Evolutionary conservation across 2,113 vertebrate genomes (phyloP).

Genomic region (Athene cunicularia): DNA sequence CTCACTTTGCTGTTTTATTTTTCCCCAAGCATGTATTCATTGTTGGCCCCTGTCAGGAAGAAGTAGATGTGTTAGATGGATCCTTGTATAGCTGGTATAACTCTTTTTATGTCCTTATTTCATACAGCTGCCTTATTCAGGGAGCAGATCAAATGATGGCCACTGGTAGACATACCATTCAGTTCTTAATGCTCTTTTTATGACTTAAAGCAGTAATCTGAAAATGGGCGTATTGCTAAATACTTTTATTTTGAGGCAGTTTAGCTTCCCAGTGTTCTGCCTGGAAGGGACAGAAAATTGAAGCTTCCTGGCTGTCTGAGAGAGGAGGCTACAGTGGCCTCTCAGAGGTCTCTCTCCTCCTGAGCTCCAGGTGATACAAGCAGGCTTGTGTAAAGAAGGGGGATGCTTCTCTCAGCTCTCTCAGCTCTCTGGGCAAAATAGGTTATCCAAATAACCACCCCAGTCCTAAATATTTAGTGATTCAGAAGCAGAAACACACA

Average conservation of each 20-base stretch:
- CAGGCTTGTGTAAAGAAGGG: background rate
- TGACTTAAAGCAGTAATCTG: background rate
- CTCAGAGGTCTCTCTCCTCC: background rate
- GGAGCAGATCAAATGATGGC: background rate
- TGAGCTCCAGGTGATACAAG: background rate
- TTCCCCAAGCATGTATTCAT: background rate
- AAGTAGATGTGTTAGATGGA: background rate
- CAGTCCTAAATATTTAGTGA: background rate
- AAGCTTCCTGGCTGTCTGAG: background rate
- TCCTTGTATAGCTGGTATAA: background rate
- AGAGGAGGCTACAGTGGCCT: background rate
- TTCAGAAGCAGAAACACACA: background rate
- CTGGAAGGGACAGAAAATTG: background rate
- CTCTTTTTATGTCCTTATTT: background rate
- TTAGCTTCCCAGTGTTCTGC: background rate
- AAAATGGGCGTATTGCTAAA: background rate
- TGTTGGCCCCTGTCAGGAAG: background rate
- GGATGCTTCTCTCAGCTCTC: background rate
- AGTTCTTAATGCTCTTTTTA: background rate
- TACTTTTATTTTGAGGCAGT: background rate
- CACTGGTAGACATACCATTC: background rate
- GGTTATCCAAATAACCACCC: background rate
- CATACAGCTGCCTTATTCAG: background rate
- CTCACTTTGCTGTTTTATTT: slow-evolving; percentile 15
- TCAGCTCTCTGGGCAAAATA: background rate